Evolutionary conservation across 2,888 invertebrate species (phyloP).

Genomic region (Salticus scenicus): DNA sequence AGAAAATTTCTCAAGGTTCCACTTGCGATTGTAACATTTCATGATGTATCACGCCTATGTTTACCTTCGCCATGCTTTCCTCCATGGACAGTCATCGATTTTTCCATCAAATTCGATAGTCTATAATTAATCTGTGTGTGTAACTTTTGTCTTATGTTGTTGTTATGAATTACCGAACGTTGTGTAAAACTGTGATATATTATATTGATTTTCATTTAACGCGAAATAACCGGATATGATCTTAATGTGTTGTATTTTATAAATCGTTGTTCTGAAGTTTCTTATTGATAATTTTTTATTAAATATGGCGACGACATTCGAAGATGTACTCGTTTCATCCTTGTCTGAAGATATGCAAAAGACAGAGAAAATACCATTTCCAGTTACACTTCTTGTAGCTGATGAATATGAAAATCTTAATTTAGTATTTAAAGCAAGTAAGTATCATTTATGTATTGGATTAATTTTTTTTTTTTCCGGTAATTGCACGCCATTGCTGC

Average conservation of each 20-base stretch:
- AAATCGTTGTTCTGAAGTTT: constrained; percentile 11
- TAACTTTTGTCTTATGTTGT: constrained; percentile 55
- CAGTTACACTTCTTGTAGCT: constrained; percentile 61
- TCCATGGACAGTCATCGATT: no score
- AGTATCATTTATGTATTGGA: constrained; percentile 1
- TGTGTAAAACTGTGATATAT: constrained; percentile 21
- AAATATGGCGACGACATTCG: constrained; percentile 69
- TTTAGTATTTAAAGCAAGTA: constrained; percentile 62
- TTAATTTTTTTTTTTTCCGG: constrained; percentile 2
- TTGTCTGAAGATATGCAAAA: constrained; percentile 63
- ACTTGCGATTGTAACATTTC: no score
- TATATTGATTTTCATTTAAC: constrained; percentile 35
- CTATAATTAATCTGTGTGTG: no score
- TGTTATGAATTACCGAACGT: constrained; percentile 49
- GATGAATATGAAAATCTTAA: constrained; percentile 65
- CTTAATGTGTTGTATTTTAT: constrained; percentile 5
- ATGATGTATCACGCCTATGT: no score
- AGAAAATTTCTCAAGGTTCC: no score
- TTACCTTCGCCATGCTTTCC: no score
- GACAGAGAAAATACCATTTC: constrained; percentile 60
- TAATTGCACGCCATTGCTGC: not conserved
- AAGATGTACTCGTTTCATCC: constrained; percentile 67
- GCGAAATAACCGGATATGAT: not conserved
- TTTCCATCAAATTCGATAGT: no score
- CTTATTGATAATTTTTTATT: constrained; percentile 47